phyloP scores from a whole-genome alignment of 2,888 invertebrate species.

The Elgonia sp. region DNA sequence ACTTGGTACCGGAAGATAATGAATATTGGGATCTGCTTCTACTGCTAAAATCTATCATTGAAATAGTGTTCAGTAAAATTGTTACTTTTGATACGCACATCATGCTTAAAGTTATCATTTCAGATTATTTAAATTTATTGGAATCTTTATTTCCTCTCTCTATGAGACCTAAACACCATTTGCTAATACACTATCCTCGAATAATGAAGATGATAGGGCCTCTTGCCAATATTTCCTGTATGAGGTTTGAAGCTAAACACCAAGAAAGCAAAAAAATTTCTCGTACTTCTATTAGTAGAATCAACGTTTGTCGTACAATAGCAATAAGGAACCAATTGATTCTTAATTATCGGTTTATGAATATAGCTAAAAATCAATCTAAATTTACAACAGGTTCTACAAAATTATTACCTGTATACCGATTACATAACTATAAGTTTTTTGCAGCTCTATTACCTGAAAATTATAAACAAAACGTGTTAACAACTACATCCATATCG shows the following conservation, averaged over 20 bases:
- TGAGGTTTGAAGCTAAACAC: constrained; percentile 74
- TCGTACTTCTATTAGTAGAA: constrained; percentile 51
- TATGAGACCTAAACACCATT: constrained; percentile 48
- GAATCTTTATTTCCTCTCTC: constrained; percentile 12
- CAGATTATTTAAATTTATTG: constrained; percentile 35
- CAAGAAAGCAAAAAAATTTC: constrained; percentile 54
- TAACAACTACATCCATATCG: no score
- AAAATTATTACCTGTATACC: no score
- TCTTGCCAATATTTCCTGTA: constrained; percentile 67
- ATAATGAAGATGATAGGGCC: constrained; percentile 71
- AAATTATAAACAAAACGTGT: no score
- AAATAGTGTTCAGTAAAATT: constrained; percentile 17
- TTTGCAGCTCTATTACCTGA: no score
- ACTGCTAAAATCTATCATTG: constrained; percentile 52
- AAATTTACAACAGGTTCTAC: no score
- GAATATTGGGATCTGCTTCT: constrained; percentile 71
- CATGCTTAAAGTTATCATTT: constrained; percentile 12
- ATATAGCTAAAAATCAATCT: constrained; percentile 14
- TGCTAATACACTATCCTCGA: constrained; percentile 37
- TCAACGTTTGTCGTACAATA: background rate
- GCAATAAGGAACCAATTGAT: background rate
- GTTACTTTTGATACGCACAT: background rate
- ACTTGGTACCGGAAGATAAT: constrained; percentile 60
- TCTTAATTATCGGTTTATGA: constrained; percentile 5
- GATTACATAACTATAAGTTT: no score